These are phyloP conservation scores for Tetragonisca angustula DNA, from an alignment of 2,888 invertebrate genomes.

Conservation along the genomic window DNA sequence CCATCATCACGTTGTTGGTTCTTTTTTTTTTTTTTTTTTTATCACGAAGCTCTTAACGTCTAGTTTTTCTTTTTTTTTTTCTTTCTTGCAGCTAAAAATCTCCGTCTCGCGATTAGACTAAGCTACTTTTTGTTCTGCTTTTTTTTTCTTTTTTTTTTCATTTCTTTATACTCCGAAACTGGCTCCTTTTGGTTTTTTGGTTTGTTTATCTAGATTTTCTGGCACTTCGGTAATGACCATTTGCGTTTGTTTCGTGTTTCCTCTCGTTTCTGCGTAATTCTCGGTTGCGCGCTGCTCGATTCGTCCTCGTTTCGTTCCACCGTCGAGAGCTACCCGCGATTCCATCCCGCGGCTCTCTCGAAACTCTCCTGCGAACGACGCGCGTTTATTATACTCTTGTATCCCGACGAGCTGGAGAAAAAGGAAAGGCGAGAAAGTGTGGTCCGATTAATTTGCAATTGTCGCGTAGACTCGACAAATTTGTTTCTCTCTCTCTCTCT, in stretches of 20 bases:
- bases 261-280: too few relatives aligned
- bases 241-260: not conserved
- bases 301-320: constrained; percentile 49
- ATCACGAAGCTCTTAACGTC: constrained; percentile 52
- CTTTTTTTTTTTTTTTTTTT: constrained; percentile 18
- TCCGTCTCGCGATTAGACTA: constrained; percentile 27
- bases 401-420: constrained; percentile 58
- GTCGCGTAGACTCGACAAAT: constrained; percentile 67
- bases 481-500: constrained; percentile 2
- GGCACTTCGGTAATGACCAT: constrained; percentile 62
- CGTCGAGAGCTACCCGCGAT: constrained; percentile 44
- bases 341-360: constrained; percentile 35
- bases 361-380: constrained; percentile 50
- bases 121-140: constrained; percentile 30
- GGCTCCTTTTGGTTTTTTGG: not conserved
- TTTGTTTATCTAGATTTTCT: constrained; percentile 54
- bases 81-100: constrained; percentile 27
- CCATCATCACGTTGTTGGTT: constrained; percentile 28
- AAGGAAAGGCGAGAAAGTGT: constrained; percentile 73
- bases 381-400: constrained; percentile 26
- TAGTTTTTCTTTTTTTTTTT: constrained; percentile 12
- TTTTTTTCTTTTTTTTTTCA: too few relatives aligned
- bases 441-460: constrained; percentile 73
- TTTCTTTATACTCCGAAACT: constrained; percentile 38
- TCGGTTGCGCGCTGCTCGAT: not conserved